These are phyloP conservation scores for Apaloderma vittatum DNA, from an alignment of 2,113 vertebrate genomes.

Conservation along the genomic window DNA sequence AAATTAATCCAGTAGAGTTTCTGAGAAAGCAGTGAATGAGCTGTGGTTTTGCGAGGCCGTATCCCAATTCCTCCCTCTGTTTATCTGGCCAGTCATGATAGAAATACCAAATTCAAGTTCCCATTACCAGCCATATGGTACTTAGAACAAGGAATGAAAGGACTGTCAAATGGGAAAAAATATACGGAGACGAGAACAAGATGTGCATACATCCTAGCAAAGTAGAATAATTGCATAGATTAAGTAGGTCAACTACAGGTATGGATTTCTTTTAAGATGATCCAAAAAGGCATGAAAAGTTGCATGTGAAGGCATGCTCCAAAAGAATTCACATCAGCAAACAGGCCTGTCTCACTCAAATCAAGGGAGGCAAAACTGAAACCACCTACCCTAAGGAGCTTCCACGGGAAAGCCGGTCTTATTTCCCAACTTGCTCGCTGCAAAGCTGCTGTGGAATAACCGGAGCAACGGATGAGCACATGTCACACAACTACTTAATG, in stretches of 20 bases:
- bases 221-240: background rate
- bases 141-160: background rate
- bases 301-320: constrained; percentile 42
- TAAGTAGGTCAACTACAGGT: constrained; percentile 28
- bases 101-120: background rate
- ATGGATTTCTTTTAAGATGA: constrained; percentile 47
- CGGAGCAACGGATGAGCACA: background rate
- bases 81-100: background rate
- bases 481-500: background rate
- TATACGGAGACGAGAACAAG: background rate
- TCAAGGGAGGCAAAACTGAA: constrained; percentile 38
- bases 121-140: background rate
- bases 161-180: background rate
- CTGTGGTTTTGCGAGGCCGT: background rate
- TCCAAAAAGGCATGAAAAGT: constrained; percentile 24
- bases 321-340: constrained; percentile 1
- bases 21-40: background rate
- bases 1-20: constrained; percentile 33
- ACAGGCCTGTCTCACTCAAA: constrained; percentile 1
- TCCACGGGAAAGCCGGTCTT: constrained; percentile 22
- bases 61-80: background rate
- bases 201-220: constrained; percentile 16
- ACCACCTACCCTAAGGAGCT: constrained; percentile 61
- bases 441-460: constrained; percentile 47
- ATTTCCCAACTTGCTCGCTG: constrained; percentile 27